A percentile compares a stretch with the other conserved stretches of the same genome.
Conservation (phyloP, 2,888 invertebrate genomes). For the Tanypteryx hageni region DNA sequence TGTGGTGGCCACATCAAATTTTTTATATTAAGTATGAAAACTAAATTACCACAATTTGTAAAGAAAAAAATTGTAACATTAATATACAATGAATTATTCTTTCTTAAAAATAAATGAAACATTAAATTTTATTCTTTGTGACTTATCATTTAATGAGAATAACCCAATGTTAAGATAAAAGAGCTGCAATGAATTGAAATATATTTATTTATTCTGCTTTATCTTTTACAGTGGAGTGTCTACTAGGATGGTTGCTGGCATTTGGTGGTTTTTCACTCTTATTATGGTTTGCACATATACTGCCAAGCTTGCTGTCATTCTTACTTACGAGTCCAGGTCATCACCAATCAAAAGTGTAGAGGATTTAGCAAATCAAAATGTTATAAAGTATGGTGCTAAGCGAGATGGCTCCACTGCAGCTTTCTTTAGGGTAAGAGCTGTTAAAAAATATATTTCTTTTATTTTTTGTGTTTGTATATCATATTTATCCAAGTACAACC, state of each 20-base stretch:
- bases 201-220: neutral
- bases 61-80: no score
- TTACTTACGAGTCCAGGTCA: slow-evolving; percentile 85
- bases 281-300: slow-evolving; percentile 96
- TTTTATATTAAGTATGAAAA: no score
- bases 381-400: slow-evolving; percentile 92
- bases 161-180: no score
- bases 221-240: slow-evolving; percentile 84
- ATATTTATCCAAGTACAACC: no score
- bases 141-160: no score
- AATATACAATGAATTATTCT: no score
- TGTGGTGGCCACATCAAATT: no score
- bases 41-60: no score
- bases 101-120: no score
- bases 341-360: slow-evolving; percentile 87
- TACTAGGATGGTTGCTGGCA: slow-evolving; percentile 90
- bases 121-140: no score
- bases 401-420: slow-evolving; percentile 89
- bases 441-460: slow-evolving; percentile 44
- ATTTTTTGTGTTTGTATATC: no score
- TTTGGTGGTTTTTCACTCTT: slow-evolving; percentile 96
- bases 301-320: slow-evolving; percentile 94
- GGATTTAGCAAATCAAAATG: slow-evolving; percentile 88
- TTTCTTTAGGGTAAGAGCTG: slow-evolving; percentile 87
- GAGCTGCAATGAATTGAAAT: no score